These are phyloP conservation scores for Nomada fabriciana DNA, from an alignment of 2,888 invertebrate species.

Conservation along the genomic window DNA sequence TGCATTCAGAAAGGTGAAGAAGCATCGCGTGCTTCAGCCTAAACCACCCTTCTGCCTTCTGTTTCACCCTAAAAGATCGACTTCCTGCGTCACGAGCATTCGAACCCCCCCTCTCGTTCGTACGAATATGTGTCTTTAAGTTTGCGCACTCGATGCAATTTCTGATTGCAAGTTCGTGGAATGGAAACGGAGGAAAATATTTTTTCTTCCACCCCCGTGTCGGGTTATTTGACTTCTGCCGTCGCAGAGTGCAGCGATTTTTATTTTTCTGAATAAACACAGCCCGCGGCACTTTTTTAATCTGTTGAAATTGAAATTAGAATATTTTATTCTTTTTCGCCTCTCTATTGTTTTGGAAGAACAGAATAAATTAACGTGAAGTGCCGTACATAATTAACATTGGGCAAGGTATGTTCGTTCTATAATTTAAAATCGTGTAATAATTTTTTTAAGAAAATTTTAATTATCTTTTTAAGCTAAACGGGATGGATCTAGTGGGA, in stretches of 20 bases:
- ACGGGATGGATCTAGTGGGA: neutral
- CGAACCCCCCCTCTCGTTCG: neutral
- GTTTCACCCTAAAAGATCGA: constrained; percentile 22
- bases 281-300: too few species aligned
- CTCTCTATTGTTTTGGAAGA: too few species aligned
- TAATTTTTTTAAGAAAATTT: too few species aligned
- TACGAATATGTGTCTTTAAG: constrained; percentile 14
- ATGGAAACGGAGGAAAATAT: neutral
- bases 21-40: constrained; percentile 5
- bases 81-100: constrained; percentile 15
- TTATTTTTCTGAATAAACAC: too few species aligned
- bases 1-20: constrained; percentile 45
- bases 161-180: neutral
- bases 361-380: too few species aligned
- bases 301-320: too few species aligned
- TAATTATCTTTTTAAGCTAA: too few species aligned
- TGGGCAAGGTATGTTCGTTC: too few species aligned
- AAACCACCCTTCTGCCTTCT: constrained; percentile 14
- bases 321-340: too few species aligned
- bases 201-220: neutral
- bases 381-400: too few species aligned
- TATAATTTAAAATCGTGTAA: too few species aligned
- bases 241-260: too few species aligned
- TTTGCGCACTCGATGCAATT: neutral
- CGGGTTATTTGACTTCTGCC: neutral